These are phyloP conservation scores for Poicephalus gulielmi DNA, from an alignment of 2,113 vertebrate genomes.

Conservation along the genomic window DNA sequence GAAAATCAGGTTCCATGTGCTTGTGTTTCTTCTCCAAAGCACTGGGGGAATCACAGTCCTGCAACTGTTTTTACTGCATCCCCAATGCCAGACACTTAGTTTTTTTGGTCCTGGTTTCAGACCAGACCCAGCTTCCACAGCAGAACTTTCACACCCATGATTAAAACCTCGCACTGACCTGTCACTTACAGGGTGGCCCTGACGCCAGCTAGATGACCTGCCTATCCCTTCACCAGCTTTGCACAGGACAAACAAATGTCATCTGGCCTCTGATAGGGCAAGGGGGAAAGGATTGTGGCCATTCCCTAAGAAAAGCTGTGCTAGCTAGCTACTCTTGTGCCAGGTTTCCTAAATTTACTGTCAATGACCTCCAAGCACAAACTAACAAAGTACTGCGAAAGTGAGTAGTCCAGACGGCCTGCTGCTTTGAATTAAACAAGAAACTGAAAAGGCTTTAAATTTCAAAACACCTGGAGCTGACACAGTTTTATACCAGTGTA, in stretches of 20 bases:
- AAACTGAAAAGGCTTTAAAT: background rate
- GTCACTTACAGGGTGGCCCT: background rate
- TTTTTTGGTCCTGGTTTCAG: background rate
- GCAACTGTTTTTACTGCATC: background rate
- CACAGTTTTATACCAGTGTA: background rate
- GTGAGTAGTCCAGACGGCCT: background rate
- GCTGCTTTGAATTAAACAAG: background rate
- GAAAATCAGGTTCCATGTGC: background rate
- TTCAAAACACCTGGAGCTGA: background rate
- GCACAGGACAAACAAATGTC: background rate
- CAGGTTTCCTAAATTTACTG: background rate
- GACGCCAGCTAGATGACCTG: background rate
- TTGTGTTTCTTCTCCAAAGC: background rate
- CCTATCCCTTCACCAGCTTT: background rate
- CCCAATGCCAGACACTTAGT: background rate
- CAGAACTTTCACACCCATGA: background rate
- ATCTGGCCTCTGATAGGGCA: too few relatives aligned
- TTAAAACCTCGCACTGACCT: background rate
- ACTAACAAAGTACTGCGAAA: background rate
- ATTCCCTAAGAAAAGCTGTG: background rate
- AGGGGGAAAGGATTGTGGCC: background rate
- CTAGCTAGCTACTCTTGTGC: background rate
- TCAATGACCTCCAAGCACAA: background rate
- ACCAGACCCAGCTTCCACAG: background rate
- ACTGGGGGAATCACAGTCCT: rapidly evolving